phyloP scores from a whole-genome alignment of 37 sponge, comb jelly and placozoan species.

The Diacarnus erythraeanus region DNA sequence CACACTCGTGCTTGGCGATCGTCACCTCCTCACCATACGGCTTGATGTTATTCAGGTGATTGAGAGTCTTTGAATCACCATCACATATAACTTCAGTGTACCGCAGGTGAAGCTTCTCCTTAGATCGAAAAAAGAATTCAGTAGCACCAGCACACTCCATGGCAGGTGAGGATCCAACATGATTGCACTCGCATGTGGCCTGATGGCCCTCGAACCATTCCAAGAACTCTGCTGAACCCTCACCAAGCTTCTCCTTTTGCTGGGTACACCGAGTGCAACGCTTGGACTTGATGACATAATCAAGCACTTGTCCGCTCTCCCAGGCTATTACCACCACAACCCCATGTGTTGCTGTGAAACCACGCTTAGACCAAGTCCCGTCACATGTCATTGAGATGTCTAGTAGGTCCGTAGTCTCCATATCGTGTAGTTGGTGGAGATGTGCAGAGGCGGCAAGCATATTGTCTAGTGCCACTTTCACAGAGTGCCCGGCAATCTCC shows the following conservation, averaged over 20 bases:
- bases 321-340: slow-evolving; percentile 2
- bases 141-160: slow-evolving; percentile 20
- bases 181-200: neutral
- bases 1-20: neutral
- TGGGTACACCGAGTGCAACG: neutral
- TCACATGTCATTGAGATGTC: neutral
- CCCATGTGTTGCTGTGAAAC: slow-evolving; percentile 14
- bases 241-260: neutral
- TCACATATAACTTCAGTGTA: slow-evolving; percentile 18
- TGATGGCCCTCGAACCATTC: neutral
- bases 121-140: slow-evolving; percentile 1
- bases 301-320: slow-evolving; percentile 12
- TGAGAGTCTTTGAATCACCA: slow-evolving; percentile 20
- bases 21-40: neutral
- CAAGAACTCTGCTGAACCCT: neutral
- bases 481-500: neutral
- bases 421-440: slow-evolving; percentile 1
- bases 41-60: neutral
- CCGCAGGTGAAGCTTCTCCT: neutral
- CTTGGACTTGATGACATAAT: neutral
- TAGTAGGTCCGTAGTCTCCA: neutral
- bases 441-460: slow-evolving; percentile 11
- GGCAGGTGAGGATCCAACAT: slow-evolving; percentile 25
- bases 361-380: slow-evolving; percentile 20
- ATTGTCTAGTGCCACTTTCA: neutral